Conservation (phyloP, 2,113 vertebrate genomes). For the Macheiramphus alcinus region DNA sequence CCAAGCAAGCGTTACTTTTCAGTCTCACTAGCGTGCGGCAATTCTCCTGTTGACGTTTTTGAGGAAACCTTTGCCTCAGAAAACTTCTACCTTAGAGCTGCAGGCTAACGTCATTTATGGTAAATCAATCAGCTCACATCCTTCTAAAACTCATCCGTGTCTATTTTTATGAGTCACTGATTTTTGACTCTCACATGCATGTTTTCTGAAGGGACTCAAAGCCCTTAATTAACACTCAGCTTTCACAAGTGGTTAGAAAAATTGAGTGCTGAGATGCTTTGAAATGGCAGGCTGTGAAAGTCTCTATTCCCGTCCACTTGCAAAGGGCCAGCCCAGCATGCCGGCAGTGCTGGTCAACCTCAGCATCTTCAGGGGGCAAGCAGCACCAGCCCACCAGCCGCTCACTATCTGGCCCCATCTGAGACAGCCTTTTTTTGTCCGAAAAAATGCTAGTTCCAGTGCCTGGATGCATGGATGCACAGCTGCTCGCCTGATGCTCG, state of each 20-base stretch:
- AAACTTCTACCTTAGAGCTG: not conserved
- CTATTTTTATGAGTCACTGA: not conserved
- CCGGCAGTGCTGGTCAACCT: not conserved
- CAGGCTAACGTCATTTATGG: not conserved
- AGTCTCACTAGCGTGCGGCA: not conserved
- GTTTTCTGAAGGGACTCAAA: not conserved
- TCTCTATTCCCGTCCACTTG: fast-evolving
- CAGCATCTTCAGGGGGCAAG: fast-evolving
- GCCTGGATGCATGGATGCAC: fast-evolving
- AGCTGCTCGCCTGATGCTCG: fast-evolving
- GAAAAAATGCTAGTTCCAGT: no score
- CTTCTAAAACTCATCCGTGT: not conserved
- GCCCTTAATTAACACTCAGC: not conserved
- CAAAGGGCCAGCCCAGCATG: fast-evolving
- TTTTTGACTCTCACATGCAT: fast-evolving
- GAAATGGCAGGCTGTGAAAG: not conserved
- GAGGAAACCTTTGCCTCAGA: not conserved
- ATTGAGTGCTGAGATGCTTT: not conserved
- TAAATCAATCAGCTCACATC: not conserved
- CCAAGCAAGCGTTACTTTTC: fast-evolving
- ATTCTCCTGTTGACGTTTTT: not conserved
- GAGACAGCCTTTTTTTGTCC: not conserved
- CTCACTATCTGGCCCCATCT: not conserved
- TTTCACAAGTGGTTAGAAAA: not conserved
- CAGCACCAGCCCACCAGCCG: no score